These are phyloP conservation scores for Tretioscincus oriximinensis DNA, from an alignment of 2,113 vertebrate genomes.

Conservation along the genomic window DNA sequence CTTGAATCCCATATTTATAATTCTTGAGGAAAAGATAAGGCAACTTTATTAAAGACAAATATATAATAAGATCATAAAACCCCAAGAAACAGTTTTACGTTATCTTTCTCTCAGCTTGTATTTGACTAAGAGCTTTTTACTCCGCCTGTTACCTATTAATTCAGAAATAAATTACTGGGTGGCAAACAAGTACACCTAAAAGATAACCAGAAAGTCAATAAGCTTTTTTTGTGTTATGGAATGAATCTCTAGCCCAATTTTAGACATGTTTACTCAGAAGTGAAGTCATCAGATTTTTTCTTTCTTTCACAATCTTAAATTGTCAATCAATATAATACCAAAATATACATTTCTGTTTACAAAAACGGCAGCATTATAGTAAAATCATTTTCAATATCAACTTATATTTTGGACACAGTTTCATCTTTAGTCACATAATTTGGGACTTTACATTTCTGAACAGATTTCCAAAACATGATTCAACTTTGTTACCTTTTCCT, in stretches of 20 bases:
- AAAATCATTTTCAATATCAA: background rate
- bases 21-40: slow-evolving; percentile 59
- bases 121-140: slow-evolving; percentile 33
- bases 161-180: slow-evolving; percentile 51
- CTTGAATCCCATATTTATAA: slow-evolving; percentile 48
- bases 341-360: background rate
- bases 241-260: background rate
- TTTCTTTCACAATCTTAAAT: background rate
- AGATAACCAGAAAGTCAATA: background rate
- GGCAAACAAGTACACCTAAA: slow-evolving; percentile 15
- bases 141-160: slow-evolving; percentile 39
- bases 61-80: slow-evolving; percentile 63
- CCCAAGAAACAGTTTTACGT: slow-evolving; percentile 51
- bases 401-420: background rate
- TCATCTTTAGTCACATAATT: background rate
- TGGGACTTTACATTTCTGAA: background rate
- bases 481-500: background rate
- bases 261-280: background rate
- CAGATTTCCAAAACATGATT: background rate
- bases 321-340: background rate
- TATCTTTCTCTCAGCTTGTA: slow-evolving; percentile 51
- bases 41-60: slow-evolving; percentile 58
- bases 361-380: background rate
- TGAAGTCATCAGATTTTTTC: background rate
- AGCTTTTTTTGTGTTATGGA: background rate